Percentiles rank a stretch among this genome's conserved stretches.
phyloP scores from a whole-genome alignment of 2,113 vertebrate species.

The Serilophus lunatus region DNA sequence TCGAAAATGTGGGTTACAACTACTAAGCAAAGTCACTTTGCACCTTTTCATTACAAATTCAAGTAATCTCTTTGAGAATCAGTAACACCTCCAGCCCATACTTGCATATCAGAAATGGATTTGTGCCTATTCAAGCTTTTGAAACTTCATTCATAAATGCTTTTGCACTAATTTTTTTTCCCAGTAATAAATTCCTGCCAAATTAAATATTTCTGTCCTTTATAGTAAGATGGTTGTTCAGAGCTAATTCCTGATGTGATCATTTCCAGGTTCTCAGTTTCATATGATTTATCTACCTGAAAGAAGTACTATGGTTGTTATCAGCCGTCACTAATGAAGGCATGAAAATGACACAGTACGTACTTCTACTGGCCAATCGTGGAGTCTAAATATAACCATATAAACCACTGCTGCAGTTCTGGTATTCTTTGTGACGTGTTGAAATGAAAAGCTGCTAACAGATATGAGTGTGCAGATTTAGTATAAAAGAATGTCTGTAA shows the following conservation, averaged over 20 bases:
- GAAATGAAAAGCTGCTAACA: constrained; percentile 67
- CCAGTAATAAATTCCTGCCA: background rate
- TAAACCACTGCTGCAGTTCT: background rate
- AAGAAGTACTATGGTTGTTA: constrained; percentile 34
- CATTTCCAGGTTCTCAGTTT: constrained; percentile 6
- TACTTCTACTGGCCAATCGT: background rate
- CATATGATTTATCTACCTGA: background rate
- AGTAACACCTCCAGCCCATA: background rate
- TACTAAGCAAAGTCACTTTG: background rate
- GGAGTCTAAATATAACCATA: background rate
- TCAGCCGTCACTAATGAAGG: background rate
- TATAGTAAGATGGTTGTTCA: background rate
- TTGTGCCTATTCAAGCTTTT: background rate
- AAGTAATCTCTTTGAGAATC: constrained; percentile 20
- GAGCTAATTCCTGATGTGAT: background rate
- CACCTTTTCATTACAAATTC: background rate
- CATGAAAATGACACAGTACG: constrained; percentile 17
- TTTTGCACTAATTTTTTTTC: background rate
- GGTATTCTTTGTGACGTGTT: background rate
- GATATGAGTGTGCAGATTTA: constrained; percentile 59
- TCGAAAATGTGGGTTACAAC: constrained; percentile 13
- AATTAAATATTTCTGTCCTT: background rate
- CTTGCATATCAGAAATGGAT: background rate
- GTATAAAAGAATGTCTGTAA: constrained; percentile 56
- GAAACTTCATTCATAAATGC: background rate